Base-by-base conservation (phyloP, 2,888 invertebrate species). In the Habroteleia sp. region DNA sequence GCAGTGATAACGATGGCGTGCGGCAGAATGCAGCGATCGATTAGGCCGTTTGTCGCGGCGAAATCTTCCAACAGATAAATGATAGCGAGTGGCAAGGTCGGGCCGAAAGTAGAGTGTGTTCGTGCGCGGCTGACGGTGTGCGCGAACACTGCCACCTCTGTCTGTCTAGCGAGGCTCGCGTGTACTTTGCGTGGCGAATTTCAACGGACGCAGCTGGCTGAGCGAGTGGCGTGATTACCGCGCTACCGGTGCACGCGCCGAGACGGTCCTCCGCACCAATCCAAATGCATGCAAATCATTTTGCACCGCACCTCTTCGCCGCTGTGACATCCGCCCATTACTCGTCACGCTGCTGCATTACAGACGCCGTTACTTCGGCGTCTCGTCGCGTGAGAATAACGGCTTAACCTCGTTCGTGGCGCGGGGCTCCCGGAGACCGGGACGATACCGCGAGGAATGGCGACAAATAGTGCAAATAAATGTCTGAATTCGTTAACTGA, bases 251-350 rank as follows among this genome's bases (percentile, higher is more conserved):
- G 20, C 20, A 39, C 48, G 50, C 42, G 63, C 50, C 13, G 46
- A 35, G 58, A 54, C 41, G 52, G 42, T 54, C 60, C 54, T 63
- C 44, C 23, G 48, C 50, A n/a, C 52, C 54, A 75, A 16, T 69
- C 65, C 42, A 33, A 58, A 46, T 54, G 44, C 54, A 75, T 75
- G 75, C 75, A 71, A 75, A 75, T 69, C 69, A 52, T 58, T 44
- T 44, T 58, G 31, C 66, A 58, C 52, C 60, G 60, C 60, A 16
- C 52, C 60, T 52, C 69, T 63, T 63, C 48, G 27, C 50, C 52
- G 35, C 27, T 42, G 37, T 74, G 29, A 62, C 74, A 74, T 74
- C 74, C 69, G 63, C 58, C 63, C 63, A 74, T 69, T 63, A 62
- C 68, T 62, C 68, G 74, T 69, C 68, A 74, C 58, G 52, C 50